These are phyloP conservation scores for Dryobota labecula DNA, from an alignment of 2,888 invertebrate species.

Conservation along the genomic window DNA sequence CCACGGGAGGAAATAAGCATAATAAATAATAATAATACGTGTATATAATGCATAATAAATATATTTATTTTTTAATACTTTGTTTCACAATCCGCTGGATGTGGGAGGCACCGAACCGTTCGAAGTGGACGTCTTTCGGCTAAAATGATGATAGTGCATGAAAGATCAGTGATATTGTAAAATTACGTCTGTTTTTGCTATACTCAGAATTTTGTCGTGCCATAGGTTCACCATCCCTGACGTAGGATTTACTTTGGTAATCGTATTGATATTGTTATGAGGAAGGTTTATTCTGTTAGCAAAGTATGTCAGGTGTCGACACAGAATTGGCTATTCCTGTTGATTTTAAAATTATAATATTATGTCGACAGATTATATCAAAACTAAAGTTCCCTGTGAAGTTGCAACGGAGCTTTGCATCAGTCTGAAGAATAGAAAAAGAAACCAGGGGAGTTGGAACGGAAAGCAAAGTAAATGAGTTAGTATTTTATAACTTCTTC, in stretches of 20 bases:
- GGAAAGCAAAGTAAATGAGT: not conserved
- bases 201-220: not conserved
- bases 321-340: constrained; percentile 22
- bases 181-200: too few relatives aligned
- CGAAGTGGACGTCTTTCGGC: too few relatives aligned
- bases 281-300: constrained; percentile 31
- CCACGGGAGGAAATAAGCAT: too few relatives aligned
- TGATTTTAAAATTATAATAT: constrained; percentile 21
- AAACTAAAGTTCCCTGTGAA: not conserved
- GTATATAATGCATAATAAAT: too few relatives aligned
- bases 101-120: too few relatives aligned
- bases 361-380: not conserved
- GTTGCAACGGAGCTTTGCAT: not conserved
- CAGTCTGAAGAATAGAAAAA: not conserved
- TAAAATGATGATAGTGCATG: too few relatives aligned
- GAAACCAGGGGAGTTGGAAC: not conserved
- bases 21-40: too few relatives aligned
- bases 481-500: not conserved
- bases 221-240: constrained; percentile 22
- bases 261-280: constrained; percentile 39
- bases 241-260: constrained; percentile 6
- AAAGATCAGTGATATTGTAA: too few relatives aligned
- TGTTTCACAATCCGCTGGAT: too few relatives aligned
- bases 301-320: constrained; percentile 43
- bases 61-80: too few relatives aligned